phyloP scores from a whole-genome alignment of 1,140 invertebrate species.

The Zaprionus ghesquierei region DNA sequence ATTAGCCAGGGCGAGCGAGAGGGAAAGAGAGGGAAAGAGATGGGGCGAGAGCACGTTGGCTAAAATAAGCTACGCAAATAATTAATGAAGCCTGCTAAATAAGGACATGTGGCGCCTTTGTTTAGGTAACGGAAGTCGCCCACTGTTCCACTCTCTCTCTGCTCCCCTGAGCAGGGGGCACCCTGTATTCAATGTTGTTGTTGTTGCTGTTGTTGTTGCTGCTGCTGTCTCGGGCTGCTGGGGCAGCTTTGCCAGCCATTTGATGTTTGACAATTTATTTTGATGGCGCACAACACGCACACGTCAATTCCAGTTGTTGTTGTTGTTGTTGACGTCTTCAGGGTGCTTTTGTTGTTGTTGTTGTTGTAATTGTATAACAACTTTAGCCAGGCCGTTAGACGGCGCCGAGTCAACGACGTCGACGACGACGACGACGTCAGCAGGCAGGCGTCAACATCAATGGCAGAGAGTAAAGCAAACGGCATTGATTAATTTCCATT shows the following conservation, averaged over 20 bases:
- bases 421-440: no score
- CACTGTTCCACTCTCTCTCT: not conserved
- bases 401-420: conserved; percentile 56
- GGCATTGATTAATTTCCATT: conserved; percentile 79
- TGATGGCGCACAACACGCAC: conserved; percentile 68
- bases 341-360: conserved; percentile 8
- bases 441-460: conserved; percentile 29
- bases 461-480: conserved; percentile 63
- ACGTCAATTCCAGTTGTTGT: conserved; percentile 17
- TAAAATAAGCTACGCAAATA: conserved; percentile 68
- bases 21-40: not conserved
- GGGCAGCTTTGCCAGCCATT: conserved; percentile 38
- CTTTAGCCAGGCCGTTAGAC: conserved; percentile 37
- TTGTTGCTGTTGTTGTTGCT: not conserved
- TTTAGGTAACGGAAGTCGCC: conserved; percentile 52
- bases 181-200: not conserved
- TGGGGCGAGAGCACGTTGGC: conserved; percentile 3
- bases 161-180: not conserved
- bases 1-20: conserved; percentile 41
- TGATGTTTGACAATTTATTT: conserved; percentile 77
- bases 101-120: conserved; percentile 65
- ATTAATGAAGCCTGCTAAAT: conserved; percentile 59
- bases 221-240: conserved; percentile 39
- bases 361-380: conserved; percentile 27
- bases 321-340: conserved; percentile 36